Conservation (phyloP, 2,113 vertebrate genomes). For the Chelonoidis abingdonii region DNA sequence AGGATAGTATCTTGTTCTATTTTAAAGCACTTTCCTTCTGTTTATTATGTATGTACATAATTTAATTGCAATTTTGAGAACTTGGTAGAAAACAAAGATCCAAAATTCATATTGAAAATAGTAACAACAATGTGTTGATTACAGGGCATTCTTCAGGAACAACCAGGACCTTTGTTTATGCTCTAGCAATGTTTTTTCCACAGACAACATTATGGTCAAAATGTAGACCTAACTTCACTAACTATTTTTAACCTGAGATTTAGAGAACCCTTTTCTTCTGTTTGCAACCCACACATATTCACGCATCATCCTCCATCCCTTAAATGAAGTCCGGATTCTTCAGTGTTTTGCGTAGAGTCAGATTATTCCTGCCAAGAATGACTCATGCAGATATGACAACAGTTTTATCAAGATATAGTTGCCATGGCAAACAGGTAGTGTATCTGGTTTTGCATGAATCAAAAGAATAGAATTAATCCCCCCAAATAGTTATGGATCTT, state of each 20-base stretch:
- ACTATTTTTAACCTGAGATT: slow-evolving; percentile 64
- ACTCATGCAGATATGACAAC: slow-evolving; percentile 57
- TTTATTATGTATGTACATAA: background rate
- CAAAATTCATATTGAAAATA: background rate
- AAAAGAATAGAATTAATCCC: slow-evolving; percentile 11
- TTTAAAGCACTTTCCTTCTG: background rate
- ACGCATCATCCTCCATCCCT: slow-evolving; percentile 39
- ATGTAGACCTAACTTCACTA: slow-evolving; percentile 37
- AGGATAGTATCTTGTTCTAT: background rate
- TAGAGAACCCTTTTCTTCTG: slow-evolving; percentile 67
- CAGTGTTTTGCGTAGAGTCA: slow-evolving; percentile 10
- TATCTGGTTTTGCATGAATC: slow-evolving; percentile 36
- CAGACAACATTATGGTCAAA: slow-evolving; percentile 22
- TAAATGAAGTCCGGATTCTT: slow-evolving; percentile 34
- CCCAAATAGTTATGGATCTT: background rate
- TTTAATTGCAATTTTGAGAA: background rate
- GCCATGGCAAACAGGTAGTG: slow-evolving; percentile 63
- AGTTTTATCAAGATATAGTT: slow-evolving; percentile 66
- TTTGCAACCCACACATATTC: slow-evolving; percentile 51
- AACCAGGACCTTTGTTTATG: slow-evolving; percentile 19
- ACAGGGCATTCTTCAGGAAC: slow-evolving; percentile 11
- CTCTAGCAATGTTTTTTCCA: slow-evolving; percentile 16
- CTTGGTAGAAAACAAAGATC: background rate
- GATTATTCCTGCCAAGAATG: slow-evolving; percentile 47
- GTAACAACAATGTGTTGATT: background rate